Base-by-base conservation (phyloP, 2,113 vertebrate genomes). In the Glaucomys volans region DNA sequence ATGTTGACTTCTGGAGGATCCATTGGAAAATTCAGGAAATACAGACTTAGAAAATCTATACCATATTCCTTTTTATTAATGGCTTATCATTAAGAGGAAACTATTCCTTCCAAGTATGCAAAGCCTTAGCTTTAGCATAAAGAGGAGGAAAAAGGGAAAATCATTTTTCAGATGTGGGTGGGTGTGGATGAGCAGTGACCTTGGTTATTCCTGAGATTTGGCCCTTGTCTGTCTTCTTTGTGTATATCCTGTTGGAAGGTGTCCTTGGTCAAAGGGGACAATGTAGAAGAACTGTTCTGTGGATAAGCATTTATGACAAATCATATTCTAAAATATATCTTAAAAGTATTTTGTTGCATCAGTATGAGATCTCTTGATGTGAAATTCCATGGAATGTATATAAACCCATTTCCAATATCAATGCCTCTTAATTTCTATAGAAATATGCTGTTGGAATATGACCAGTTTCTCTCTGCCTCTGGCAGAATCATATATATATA, bases 401-500 rank as follows among this genome's bases (percentile, higher is more conserved):
- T 96, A 88, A 92, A 74, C 72, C 35, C 18, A 67, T 95, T 97
- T 95, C 62, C 22, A 69, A 67, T 67, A 94, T 18, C 75, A 72
- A 69, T 59, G 40, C 74, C 82, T 91, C 26, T 52, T 82, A 84
- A 52, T 97, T 92, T 94, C 79, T 79, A n/a, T 71, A 95, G 96
- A 95, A 95, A 90, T 90, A 40, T 4, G 76, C 32, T 82, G 17
- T 90, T 97, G 83, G 80, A 94, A 86, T 87, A 84, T 24, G 71
- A 86, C 71, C 87, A 93, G 42, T 76, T 95, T 95, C 71, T 96
- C 37, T 91, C 92, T 95, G 89, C 91, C 87, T 93, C 84, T 94
- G 94, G 83, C 47, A 84, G 66, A 96, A 59, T 93, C 52, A 17
- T 86, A 87, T 92, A 86, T 92, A 86, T n/a, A n/a, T n/a, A n/a